A percentile compares a stretch with the other conserved stretches of the same genome.
These are phyloP conservation scores for Montifringilla adamsi DNA, from an alignment of 2,113 vertebrate genomes.

Conservation along the genomic window DNA sequence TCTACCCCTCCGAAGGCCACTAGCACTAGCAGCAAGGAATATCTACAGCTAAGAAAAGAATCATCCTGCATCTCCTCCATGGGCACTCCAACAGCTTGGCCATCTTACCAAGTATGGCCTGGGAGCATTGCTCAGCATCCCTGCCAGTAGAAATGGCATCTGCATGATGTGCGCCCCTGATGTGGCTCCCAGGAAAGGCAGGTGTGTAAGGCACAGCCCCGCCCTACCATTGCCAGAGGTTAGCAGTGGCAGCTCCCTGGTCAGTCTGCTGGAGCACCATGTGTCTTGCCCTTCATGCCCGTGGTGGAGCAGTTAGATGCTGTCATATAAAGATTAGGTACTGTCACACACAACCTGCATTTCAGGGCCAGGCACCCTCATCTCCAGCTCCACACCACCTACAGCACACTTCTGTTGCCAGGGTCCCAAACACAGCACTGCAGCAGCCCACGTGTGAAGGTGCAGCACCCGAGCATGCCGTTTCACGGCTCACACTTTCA, in stretches of 20 bases:
- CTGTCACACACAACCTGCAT: neutral
- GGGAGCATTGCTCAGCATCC: neutral
- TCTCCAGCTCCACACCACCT: neutral
- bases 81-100: neutral
- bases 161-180: rapidly evolving
- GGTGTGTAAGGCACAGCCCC: neutral
- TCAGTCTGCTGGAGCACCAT: neutral
- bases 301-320: rapidly evolving
- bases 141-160: neutral
- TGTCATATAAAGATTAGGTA: neutral
- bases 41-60: neutral
- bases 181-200: neutral
- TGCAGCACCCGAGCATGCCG: neutral
- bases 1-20: neutral
- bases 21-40: neutral
- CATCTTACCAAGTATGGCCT: neutral
- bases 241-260: neutral
- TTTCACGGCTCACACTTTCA: neutral
- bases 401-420: neutral
- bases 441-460: neutral
- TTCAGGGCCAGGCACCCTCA: neutral
- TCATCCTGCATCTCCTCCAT: neutral
- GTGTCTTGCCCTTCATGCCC: neutral
- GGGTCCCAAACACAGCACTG: neutral
- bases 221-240: neutral